Evolutionary conservation across 2,888 invertebrate genomes (phyloP).

Genomic region (Shargacucullia verbasci): DNA sequence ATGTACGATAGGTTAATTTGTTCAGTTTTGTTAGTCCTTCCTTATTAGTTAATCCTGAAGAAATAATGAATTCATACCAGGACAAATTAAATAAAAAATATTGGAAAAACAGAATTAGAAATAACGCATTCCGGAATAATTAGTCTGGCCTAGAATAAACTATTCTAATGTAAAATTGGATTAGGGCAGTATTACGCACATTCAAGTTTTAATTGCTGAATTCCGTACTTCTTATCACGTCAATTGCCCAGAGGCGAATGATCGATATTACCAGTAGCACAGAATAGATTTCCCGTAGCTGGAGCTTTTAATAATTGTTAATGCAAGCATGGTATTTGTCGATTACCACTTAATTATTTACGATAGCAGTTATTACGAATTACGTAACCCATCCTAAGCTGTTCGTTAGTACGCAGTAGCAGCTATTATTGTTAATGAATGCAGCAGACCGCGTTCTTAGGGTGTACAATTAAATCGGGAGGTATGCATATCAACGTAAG

Average conservation of each 20-base stretch:
- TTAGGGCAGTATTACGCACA: not conserved
- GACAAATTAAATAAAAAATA: too few relatives aligned
- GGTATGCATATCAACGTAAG: conserved; percentile 82
- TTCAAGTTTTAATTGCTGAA: not conserved
- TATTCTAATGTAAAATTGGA: not conserved
- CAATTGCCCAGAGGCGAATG: conserved; percentile 4
- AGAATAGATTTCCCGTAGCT: not conserved
- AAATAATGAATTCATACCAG: too few relatives aligned
- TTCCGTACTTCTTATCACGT: not conserved
- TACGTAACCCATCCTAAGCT: conserved; percentile 59
- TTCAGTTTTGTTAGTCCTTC: too few relatives aligned
- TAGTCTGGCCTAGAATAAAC: conserved; percentile 1
- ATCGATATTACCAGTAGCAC: conserved; percentile 6
- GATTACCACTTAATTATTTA: conserved; percentile 11
- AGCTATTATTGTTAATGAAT: conserved; percentile 39
- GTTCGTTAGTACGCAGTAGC: conserved; percentile 48
- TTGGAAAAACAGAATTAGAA: too few relatives aligned
- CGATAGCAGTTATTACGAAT: conserved; percentile 27
- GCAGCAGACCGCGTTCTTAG: conserved; percentile 48
- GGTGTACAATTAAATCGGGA: conserved; percentile 67
- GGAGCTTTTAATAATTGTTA: conserved; percentile 8
- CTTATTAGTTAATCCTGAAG: too few relatives aligned
- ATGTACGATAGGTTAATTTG: too few relatives aligned
- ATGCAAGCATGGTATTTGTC: conserved; percentile 3
- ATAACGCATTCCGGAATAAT: too few relatives aligned